Conservation (phyloP, 2,113 vertebrate species). For the Pipa parva region DNA sequence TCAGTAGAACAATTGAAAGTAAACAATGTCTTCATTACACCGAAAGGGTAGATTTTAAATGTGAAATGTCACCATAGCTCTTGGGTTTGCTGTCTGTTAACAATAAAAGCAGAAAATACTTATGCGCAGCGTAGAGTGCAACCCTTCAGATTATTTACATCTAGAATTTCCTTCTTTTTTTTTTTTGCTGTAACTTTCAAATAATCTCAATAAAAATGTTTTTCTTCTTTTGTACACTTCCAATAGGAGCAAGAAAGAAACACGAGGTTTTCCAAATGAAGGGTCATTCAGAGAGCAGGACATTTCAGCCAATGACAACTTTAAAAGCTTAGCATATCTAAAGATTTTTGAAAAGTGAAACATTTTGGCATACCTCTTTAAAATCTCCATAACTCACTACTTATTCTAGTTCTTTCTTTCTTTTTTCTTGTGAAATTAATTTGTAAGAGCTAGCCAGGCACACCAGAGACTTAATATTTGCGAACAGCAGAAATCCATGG, state of each 20-base stretch:
- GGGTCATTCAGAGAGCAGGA: conserved; percentile 5
- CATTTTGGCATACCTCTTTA: not conserved
- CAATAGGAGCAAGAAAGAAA: not conserved
- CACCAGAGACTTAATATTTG: conserved; percentile 1
- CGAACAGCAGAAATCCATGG: conserved; percentile 1
- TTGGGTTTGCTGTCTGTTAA: no score
- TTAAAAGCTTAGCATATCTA: conserved; percentile 1
- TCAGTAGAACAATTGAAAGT: no score
- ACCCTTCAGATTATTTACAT: no score
- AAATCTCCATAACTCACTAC: not conserved
- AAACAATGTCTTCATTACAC: no score
- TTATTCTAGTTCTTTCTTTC: conserved; percentile 8
- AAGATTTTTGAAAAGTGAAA: not conserved
- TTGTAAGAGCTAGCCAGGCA: conserved; percentile 21
- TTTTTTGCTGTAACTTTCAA: no score
- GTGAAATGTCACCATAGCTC: no score
- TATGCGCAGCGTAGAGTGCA: no score
- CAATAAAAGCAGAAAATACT: no score
- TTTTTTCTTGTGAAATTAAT: conserved; percentile 9
- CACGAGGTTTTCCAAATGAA: not conserved
- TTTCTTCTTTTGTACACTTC: not conserved
- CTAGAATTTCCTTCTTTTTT: no score
- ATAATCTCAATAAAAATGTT: not conserved
- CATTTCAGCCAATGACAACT: conserved; percentile 3
- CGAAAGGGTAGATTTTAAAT: no score